phyloP scores from a whole-genome alignment of 2,113 vertebrate genomes.

The Euleptes europaea region DNA sequence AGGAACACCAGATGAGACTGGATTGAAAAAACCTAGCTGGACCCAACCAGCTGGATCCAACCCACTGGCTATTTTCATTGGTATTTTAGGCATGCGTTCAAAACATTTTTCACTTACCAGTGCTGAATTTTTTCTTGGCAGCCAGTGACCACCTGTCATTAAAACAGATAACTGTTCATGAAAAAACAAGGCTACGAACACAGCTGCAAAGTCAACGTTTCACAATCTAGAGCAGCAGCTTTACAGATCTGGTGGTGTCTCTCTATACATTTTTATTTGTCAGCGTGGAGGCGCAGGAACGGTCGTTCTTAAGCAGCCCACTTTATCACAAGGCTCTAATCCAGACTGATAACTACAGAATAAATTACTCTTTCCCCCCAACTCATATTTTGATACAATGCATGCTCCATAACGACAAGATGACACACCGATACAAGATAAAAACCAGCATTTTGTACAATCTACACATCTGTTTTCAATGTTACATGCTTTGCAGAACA shows the following conservation, averaged over 20 bases:
- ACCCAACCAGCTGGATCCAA: too few species aligned
- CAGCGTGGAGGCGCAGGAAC: slow-evolving; percentile 66
- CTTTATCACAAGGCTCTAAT: slow-evolving; percentile 72
- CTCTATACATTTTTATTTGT: slow-evolving; percentile 76
- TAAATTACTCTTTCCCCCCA: slow-evolving; percentile 71
- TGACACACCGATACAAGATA: slow-evolving; percentile 74
- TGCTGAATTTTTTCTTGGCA: slow-evolving; percentile 92
- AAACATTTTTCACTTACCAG: slow-evolving; percentile 88
- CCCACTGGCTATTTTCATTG: slow-evolving; percentile 48
- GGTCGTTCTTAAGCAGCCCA: slow-evolving; percentile 63
- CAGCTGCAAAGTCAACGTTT: slow-evolving; percentile 72
- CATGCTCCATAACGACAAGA: slow-evolving; percentile 68
- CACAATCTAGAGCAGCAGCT: slow-evolving; percentile 67
- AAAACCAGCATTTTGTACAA: slow-evolving; percentile 64
- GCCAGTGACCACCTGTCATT: slow-evolving; percentile 94
- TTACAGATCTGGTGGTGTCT: slow-evolving; percentile 70
- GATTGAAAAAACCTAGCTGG: too few species aligned
- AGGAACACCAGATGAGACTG: too few species aligned
- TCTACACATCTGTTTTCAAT: slow-evolving; percentile 71
- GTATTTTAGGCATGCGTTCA: slow-evolving; percentile 67
- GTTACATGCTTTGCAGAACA: slow-evolving; percentile 69
- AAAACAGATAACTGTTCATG: slow-evolving; percentile 84
- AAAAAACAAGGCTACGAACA: slow-evolving; percentile 72
- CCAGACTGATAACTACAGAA: slow-evolving; percentile 74
- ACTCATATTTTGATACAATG: slow-evolving; percentile 67